Evolutionary conservation across 1,140 invertebrate genomes (phyloP).

Genomic region (Drosophila malerkotliana): DNA sequence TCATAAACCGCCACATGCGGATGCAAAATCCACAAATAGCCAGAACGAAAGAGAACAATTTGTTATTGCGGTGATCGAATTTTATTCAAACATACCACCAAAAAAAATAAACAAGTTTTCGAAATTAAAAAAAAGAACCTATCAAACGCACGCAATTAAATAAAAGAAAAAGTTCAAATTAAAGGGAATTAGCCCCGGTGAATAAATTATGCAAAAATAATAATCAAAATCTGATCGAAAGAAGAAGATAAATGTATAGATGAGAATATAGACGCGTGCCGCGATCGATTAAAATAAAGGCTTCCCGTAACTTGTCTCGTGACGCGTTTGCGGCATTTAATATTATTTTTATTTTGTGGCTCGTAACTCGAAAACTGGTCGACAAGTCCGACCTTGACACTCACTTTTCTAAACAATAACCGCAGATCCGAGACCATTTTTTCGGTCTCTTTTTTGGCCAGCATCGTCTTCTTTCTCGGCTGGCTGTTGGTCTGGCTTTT

Average conservation of each 20-base stretch:
- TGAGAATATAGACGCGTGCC: slow-evolving; percentile 61
- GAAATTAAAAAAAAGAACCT: slow-evolving; percentile 18
- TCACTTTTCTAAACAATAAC: slow-evolving; percentile 78
- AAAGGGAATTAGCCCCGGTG: slow-evolving; percentile 38
- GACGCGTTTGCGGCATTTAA: slow-evolving; percentile 36
- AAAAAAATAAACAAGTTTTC: slow-evolving; percentile 51
- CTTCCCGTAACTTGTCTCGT: slow-evolving; percentile 65
- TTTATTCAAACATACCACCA: slow-evolving; percentile 3
- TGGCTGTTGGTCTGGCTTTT: slow-evolving; percentile 51
- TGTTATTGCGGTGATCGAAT: slow-evolving; percentile 58
- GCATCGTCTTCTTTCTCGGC: slow-evolving; percentile 81
- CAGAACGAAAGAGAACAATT: slow-evolving; percentile 34
- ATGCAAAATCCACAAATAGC: slow-evolving; percentile 64
- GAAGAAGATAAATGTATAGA: slow-evolving; percentile 4
- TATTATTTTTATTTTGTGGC: not conserved
- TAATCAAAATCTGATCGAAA: slow-evolving; percentile 41
- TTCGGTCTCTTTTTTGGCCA: slow-evolving; percentile 59
- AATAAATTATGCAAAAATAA: slow-evolving; percentile 73
- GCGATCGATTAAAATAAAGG: slow-evolving; percentile 15
- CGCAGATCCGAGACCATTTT: slow-evolving; percentile 54
- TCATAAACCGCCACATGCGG: slow-evolving; percentile 65
- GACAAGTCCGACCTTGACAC: slow-evolving; percentile 78
- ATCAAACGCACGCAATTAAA: slow-evolving; percentile 7
- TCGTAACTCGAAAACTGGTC: slow-evolving; percentile 55
- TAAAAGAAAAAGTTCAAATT: slow-evolving; percentile 37